Base-by-base conservation (phyloP, 2,113 vertebrate species). In the Syngnathoides biaculeatus region DNA sequence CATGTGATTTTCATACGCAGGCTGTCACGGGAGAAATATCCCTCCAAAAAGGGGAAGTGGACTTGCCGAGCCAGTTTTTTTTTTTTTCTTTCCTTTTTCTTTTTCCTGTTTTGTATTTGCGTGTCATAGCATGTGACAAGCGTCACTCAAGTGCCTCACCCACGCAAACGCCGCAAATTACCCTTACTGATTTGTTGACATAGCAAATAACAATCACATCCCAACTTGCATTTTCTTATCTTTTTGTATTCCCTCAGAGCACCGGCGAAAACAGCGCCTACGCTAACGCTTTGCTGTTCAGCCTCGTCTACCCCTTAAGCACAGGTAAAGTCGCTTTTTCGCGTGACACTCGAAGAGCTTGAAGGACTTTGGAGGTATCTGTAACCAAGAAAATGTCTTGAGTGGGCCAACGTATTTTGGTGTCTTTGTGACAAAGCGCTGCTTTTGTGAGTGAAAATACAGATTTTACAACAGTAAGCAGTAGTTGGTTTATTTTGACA, bases 41-140 rank as follows among this genome's bases (percentile, higher is more conserved):
- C 9, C 24, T 62, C 3, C 38, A 62, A 62, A 62, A 20, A 43
- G 60, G 30, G 30, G 60, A 62, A 62, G 60, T 62, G 14, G 60
- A 62, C 60, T 26, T 17, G 59, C 42, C 13, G 15, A 61, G 59
- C 39, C 39, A 8, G 39, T 61, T 38, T 22, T 3, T 60, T 3
- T 12, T n/a, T 56, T 24, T 13, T 15, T 48, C 5, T 52, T 19
- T n/a, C n/a, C n/a, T n/a, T n/a, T n/a, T n/a, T n/a, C n/a, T 52
- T 20, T 52, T 20, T 52, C 6, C 30, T 6, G 30, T 35, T 35
- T 35, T 35, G 30, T 35, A 6, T 35, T 6, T 35, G 30, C 2
- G 30, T 22, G 58, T 62, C 60, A 43, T 2, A 42, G 22, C 60
- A 62, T 45, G 60, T 62, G 60, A 62, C 22, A 13, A 7, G 10